Evolutionary conservation across 2,113 vertebrate genomes (phyloP).

Genomic region (Syrrhaptes paradoxus): DNA sequence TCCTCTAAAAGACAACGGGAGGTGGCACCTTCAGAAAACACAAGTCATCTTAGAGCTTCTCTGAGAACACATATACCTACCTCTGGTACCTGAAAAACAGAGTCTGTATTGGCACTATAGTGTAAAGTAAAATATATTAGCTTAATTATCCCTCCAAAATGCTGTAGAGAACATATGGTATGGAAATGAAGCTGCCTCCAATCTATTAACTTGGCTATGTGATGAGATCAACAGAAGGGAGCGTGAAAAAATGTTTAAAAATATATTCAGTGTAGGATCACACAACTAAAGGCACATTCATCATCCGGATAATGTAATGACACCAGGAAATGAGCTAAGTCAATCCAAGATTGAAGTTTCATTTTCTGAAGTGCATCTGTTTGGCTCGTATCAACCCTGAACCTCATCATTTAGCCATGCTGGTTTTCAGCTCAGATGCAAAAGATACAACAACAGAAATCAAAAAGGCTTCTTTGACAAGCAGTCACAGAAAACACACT

Average conservation of each 20-base stretch:
- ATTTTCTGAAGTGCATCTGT: constrained; percentile 57
- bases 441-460: constrained; percentile 20
- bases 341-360: constrained; percentile 32
- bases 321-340: constrained; percentile 60
- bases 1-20: background rate
- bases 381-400: background rate
- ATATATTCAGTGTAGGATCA: constrained; percentile 3
- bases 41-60: background rate
- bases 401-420: background rate
- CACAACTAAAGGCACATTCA: constrained; percentile 11
- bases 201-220: background rate
- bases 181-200: constrained; percentile 15
- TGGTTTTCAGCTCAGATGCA: background rate
- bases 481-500: background rate
- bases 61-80: accelerated
- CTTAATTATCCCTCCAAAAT: background rate
- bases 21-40: background rate
- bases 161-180: background rate
- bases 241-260: background rate
- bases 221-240: constrained; percentile 50
- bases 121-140: background rate
- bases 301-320: constrained; percentile 9
- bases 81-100: background rate
- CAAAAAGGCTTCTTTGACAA: background rate
- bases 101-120: background rate